phyloP scores from a whole-genome alignment of 2,888 invertebrate genomes.

The Actias luna region DNA sequence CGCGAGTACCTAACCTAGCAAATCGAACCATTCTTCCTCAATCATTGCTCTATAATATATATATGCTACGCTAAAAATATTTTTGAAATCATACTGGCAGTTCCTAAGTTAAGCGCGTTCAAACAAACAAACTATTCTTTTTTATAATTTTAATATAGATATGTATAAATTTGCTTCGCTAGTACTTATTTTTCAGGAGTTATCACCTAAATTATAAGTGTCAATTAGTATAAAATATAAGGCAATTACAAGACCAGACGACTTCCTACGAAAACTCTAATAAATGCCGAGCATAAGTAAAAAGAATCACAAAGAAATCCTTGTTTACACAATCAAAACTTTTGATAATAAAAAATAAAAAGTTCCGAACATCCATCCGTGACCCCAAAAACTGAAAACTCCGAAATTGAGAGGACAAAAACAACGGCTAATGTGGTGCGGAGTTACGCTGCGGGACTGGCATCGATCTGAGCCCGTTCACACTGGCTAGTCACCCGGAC shows the following conservation, averaged over 20 bases:
- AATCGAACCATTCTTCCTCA: too few relatives aligned
- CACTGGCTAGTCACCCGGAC: conserved; percentile 36
- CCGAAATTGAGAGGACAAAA: conserved; percentile 22
- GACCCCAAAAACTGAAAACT: conserved; percentile 5
- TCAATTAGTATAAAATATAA: too few relatives aligned
- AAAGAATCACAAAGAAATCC: neutral
- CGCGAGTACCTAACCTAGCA: too few relatives aligned
- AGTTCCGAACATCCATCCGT: neutral
- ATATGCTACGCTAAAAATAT: too few relatives aligned
- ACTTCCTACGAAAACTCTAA: neutral
- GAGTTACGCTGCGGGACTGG: conserved; percentile 50
- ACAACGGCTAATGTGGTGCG: conserved; percentile 38
- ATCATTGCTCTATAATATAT: too few relatives aligned
- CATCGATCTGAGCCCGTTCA: conserved; percentile 59
- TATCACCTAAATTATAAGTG: too few relatives aligned
- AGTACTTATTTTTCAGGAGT: too few relatives aligned
- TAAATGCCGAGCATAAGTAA: neutral
- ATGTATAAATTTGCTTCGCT: neutral
- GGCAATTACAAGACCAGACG: neutral
- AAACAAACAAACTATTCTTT: too few relatives aligned
- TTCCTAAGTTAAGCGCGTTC: too few relatives aligned
- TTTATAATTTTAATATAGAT: too few relatives aligned
- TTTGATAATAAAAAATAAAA: neutral
- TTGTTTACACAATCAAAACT: neutral
- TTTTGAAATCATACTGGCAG: too few relatives aligned